Percentiles rank a stretch among this genome's conserved stretches.
phyloP scores from a whole-genome alignment of 1,140 invertebrate species.

The Paraescarpia echinospica region DNA sequence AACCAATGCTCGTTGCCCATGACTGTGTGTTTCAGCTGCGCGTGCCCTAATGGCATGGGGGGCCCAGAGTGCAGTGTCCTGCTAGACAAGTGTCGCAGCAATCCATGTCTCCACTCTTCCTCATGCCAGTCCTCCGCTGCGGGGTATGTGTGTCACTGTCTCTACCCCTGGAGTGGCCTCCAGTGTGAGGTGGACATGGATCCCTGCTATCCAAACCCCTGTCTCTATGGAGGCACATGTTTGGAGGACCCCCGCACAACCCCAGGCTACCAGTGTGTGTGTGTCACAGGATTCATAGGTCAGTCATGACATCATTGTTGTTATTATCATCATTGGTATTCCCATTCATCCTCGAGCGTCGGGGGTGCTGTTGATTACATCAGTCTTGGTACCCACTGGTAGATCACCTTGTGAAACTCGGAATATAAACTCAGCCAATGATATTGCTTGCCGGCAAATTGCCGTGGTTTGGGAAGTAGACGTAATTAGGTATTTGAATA shows the following conservation, averaged over 20 bases:
- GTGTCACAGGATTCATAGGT: conserved; percentile 29
- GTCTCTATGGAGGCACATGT: conserved; percentile 47
- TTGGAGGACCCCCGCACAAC: neutral
- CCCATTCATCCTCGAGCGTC: too few relatives aligned
- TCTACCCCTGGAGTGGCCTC: conserved; percentile 62
- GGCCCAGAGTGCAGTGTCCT: conserved; percentile 41
- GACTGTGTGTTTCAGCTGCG: conserved; percentile 34
- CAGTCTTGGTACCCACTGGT: too few relatives aligned
- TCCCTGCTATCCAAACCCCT: conserved; percentile 45
- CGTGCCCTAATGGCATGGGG: conserved; percentile 42
- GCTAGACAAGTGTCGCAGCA: conserved; percentile 43
- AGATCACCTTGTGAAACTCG: too few relatives aligned
- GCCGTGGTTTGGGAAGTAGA: too few relatives aligned
- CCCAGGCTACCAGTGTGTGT: conserved; percentile 23
- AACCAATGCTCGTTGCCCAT: too few relatives aligned
- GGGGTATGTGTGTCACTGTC: conserved; percentile 83
- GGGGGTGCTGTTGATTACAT: too few relatives aligned
- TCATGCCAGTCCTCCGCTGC: conserved; percentile 33
- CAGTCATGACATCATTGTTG: too few relatives aligned
- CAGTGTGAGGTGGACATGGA: conserved; percentile 64
- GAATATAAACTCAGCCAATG: too few relatives aligned
- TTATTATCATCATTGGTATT: too few relatives aligned
- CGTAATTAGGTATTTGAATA: too few relatives aligned
- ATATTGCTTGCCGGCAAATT: too few relatives aligned
- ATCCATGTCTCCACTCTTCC: conserved; percentile 47